Percentiles rank a stretch among this genome's conserved stretches.
Conservation (phyloP, 2,113 vertebrate genomes). For the Cyanistes caeruleus region DNA sequence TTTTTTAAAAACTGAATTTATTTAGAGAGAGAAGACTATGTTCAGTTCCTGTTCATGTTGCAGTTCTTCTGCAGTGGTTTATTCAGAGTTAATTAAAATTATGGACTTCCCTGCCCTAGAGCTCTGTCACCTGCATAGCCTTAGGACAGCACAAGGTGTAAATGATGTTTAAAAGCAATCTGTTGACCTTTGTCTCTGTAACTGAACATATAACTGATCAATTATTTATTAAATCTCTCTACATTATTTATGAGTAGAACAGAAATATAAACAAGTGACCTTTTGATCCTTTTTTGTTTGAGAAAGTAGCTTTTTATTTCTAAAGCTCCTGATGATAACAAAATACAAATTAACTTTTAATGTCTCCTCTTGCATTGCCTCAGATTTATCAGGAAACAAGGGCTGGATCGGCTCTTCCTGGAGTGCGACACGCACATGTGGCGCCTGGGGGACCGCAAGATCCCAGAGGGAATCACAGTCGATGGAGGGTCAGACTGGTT, state of each 20-base stretch:
- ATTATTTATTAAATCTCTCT: neutral
- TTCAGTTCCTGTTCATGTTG: neutral
- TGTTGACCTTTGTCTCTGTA: neutral
- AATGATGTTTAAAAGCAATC: neutral
- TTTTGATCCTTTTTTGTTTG: conserved; percentile 2
- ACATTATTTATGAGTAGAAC: neutral
- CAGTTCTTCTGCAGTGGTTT: neutral
- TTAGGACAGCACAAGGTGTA: neutral
- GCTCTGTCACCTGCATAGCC: neutral
- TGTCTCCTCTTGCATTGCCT: neutral
- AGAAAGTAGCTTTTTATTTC: neutral
- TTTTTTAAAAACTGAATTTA: neutral
- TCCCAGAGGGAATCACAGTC: conserved; percentile 92
- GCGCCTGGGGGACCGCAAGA: conserved; percentile 93
- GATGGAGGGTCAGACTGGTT: conserved; percentile 98
- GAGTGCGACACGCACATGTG: conserved; percentile 99
- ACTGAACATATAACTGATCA: neutral
- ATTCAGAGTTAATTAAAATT: neutral
- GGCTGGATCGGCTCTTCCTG: conserved; percentile 93
- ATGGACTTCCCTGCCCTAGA: neutral
- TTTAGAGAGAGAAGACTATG: neutral
- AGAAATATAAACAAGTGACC: neutral
- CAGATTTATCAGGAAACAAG: conserved; percentile 97
- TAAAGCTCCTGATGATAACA: neutral
- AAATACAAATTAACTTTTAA: neutral